Evolutionary conservation across 2,888 invertebrate species (phyloP).

Genomic region (Hymenopus coronatus): DNA sequence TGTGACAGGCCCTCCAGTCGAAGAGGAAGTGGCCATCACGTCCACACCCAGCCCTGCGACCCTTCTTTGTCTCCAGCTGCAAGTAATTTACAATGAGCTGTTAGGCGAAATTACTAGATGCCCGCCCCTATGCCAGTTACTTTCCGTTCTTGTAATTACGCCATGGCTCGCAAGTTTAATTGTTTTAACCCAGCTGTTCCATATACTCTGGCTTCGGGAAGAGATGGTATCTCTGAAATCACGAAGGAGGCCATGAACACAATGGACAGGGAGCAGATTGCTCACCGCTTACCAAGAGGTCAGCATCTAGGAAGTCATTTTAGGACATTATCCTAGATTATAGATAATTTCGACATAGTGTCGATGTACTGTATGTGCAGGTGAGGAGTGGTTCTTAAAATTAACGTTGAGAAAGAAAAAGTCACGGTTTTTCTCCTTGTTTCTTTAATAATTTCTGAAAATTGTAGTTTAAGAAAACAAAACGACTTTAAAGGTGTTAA

Average conservation of each 20-base stretch:
- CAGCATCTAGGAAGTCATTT: not conserved
- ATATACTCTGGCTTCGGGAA: not conserved
- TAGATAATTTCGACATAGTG: not conserved
- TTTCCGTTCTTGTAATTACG: not conserved
- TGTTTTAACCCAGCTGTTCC: constrained; percentile 4
- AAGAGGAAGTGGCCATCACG: not conserved
- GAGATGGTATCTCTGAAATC: not conserved
- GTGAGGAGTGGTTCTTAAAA: too few relatives aligned
- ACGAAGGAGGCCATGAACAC: not conserved
- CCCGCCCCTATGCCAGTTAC: not conserved
- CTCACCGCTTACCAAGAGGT: not conserved
- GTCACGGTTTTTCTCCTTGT: too few relatives aligned
- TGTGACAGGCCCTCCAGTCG: not conserved
- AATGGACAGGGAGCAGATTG: not conserved
- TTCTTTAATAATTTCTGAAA: too few relatives aligned
- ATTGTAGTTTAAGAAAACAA: too few relatives aligned
- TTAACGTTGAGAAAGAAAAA: too few relatives aligned
- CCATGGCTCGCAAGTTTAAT: not conserved
- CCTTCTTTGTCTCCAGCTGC: not conserved
- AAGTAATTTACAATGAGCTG: constrained; percentile 1
- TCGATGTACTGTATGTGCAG: not conserved
- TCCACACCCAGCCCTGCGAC: not conserved
- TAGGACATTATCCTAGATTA: not conserved
- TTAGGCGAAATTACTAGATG: constrained; percentile 1
- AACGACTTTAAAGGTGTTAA: too few relatives aligned